A percentile compares a stretch with the other conserved stretches of the same genome.
Conservation (phyloP, 1,140 invertebrate genomes). For the Mercenaria mercenaria region DNA sequence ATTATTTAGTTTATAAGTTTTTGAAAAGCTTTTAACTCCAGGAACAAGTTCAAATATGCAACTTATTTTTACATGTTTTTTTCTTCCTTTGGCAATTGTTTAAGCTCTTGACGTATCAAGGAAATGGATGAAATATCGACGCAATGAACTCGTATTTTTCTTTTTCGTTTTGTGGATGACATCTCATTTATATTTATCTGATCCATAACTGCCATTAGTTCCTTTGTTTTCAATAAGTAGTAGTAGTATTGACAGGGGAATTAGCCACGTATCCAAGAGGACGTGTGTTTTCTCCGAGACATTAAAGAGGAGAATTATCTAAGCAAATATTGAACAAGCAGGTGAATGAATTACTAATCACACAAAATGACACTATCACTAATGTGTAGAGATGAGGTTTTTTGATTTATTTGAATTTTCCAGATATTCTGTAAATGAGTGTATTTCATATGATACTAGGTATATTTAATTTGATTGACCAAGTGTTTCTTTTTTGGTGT, state of each 20-base stretch:
- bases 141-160: background rate
- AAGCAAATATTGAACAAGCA: constrained; percentile 4
- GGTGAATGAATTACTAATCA: constrained; percentile 17
- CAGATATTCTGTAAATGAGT: background rate
- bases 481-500: too few relatives aligned
- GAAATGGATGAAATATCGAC: background rate
- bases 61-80: too few relatives aligned
- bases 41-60: too few relatives aligned
- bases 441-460: background rate
- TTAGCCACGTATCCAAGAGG: background rate
- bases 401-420: background rate
- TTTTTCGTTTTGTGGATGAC: background rate
- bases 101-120: too few relatives aligned
- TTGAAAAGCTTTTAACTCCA: too few relatives aligned
- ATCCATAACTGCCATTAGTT: constrained; percentile 6
- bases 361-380: background rate
- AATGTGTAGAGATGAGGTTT: too few relatives aligned
- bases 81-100: too few relatives aligned
- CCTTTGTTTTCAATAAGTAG: background rate
- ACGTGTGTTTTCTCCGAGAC: background rate
- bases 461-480: too few relatives aligned
- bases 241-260: background rate
- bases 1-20: too few relatives aligned
- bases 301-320: constrained; percentile 20
- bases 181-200: constrained; percentile 11